Evolutionary conservation across 2,797 vertebrate genomes (phyloP).

Genomic region (Pristis pectinata): DNA sequence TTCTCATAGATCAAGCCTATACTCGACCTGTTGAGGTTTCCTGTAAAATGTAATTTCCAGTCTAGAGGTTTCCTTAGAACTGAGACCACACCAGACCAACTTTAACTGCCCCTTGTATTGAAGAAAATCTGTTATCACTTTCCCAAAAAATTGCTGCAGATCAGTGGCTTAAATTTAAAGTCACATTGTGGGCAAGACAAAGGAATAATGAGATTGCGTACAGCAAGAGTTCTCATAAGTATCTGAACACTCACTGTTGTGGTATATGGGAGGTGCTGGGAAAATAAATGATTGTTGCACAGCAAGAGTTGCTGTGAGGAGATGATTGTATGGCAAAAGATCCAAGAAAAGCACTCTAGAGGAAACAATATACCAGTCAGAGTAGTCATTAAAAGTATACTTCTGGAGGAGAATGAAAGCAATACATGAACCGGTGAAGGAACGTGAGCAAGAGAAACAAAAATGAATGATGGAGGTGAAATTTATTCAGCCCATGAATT

Average conservation of each 20-base stretch:
- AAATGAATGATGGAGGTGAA: background rate
- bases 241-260: background rate
- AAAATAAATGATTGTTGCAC: background rate
- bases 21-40: conserved; percentile 23
- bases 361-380: no score
- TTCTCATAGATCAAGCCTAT: background rate
- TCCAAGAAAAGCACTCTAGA: background rate
- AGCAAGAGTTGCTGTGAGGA: background rate
- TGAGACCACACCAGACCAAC: background rate
- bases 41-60: conserved; percentile 10
- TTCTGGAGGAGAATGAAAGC: background rate
- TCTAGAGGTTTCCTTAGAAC: background rate
- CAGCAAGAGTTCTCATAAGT: background rate
- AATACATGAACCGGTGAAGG: background rate
- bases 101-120: background rate
- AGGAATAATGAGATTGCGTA: background rate
- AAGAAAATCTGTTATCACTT: background rate
- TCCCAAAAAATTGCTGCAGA: background rate
- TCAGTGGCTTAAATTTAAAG: background rate
- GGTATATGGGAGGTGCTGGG: background rate
- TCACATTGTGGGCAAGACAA: background rate
- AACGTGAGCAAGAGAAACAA: background rate
- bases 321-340: background rate
- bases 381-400: background rate
- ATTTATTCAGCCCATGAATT: no score